Base-by-base conservation (phyloP, 2,113 vertebrate species). In the Ophiodon elongatus region DNA sequence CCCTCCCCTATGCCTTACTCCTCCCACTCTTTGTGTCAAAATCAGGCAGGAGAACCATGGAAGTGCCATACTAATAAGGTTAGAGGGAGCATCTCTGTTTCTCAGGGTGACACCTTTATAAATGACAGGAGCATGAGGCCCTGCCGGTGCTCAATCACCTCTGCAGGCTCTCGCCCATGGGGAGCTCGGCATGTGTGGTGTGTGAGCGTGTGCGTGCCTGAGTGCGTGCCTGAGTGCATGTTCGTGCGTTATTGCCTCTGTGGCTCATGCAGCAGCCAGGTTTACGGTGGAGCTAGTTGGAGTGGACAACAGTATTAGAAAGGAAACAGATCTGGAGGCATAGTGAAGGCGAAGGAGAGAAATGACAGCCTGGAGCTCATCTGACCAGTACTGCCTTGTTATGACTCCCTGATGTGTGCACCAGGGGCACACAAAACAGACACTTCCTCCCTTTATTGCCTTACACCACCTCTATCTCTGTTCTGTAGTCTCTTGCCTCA, bases 371-470 rank as follows among this genome's bases (percentile, higher is more conserved):
- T 63, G 83, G 79, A 92, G 94, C 88, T 90, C 89, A 83, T 83
- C 90, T 91, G 91, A 93, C 91, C 91, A 84, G 74, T 47, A 78
- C 85, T 87, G 81, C 86, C 92, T 94, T 94, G 92, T 95, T 94
- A 94, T 89, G 88, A 86, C 84, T 92, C 91, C 84, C 93, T 88
- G 90, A 91, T 91, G 89, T 91, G 92, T 82, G 85, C 85, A 84
- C 89, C 86, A 72, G 85, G 73, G 89, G 74, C 92, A 77, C 91
- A 90, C 82, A 83, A 91, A 91, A 75, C 90, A 86, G 92, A 90
- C 91, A 89, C 84, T 87, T 85, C 81, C 75, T 76, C 62, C 75
- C 76, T 92, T 92, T 92, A 94, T 93, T 91, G 92, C 89, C 89
- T 91, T 85, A 84, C 69, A 79, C 84, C 88, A 90, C 89, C 75